Evolutionary conservation across 1,140 invertebrate species (phyloP).

Genomic region (Hylyphantes graminicola): DNA sequence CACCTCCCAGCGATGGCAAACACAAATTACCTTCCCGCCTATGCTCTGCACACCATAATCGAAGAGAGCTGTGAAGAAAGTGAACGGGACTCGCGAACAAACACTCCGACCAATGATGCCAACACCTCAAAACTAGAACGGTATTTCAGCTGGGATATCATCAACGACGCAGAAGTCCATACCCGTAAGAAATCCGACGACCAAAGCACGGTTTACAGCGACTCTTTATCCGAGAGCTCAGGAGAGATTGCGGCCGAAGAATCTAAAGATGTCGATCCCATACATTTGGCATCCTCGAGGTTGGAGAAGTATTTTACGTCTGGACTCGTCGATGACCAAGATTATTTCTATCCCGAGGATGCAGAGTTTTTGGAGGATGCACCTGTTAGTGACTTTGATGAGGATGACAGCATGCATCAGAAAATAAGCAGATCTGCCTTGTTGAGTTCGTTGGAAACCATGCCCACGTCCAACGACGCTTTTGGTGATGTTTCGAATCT

Average conservation of each 20-base stretch:
- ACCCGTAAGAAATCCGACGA: conserved; percentile 22
- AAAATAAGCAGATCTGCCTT: conserved; percentile 53
- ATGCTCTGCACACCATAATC: conserved; percentile 90
- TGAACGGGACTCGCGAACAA: conserved; percentile 65
- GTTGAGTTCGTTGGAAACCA: conserved; percentile 49
- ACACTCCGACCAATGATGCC: conserved; percentile 36
- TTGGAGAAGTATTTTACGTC: conserved; percentile 88
- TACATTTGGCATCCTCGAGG: conserved; percentile 85
- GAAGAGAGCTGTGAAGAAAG: conserved; percentile 92
- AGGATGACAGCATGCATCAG: conserved; percentile 33
- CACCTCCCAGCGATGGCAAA: conserved; percentile 68
- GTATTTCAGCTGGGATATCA: conserved; percentile 90
- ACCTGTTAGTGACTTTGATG: conserved; percentile 54
- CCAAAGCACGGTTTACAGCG: conserved; percentile 65
- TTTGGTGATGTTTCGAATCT: neutral
- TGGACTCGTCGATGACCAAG: conserved; percentile 45
- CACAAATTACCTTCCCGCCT: conserved; percentile 65
- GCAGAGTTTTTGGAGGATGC: conserved; percentile 75
- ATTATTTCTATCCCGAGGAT: conserved; percentile 57
- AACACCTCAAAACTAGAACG: conserved; percentile 86
- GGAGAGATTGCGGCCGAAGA: conserved; percentile 64
- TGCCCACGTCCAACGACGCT: neutral
- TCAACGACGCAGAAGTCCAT: conserved; percentile 26
- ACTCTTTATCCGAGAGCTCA: conserved; percentile 79
- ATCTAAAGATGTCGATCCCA: conserved; percentile 69